Evolutionary conservation across 2,797 vertebrate genomes (phyloP).

Genomic region (Brotula barbata): DNA sequence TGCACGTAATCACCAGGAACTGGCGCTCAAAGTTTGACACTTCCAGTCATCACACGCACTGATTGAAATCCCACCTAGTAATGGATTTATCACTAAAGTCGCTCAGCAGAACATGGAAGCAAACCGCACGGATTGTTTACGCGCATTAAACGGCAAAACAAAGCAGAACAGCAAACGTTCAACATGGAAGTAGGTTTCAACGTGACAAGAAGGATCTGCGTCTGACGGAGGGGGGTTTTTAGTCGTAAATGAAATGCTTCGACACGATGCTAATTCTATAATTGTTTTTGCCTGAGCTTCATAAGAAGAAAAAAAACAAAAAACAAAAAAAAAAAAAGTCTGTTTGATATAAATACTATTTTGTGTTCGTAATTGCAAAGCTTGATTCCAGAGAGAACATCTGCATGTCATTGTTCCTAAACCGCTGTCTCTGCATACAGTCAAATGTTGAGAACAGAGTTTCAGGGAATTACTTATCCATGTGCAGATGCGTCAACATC

Average conservation of each 20-base stretch:
- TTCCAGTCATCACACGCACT: slow-evolving; percentile 33
- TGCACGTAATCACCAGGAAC: slow-evolving; percentile 51
- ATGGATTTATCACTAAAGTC: slow-evolving; percentile 41
- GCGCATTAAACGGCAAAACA: neutral
- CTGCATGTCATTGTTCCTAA: slow-evolving; percentile 63
- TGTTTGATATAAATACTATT: slow-evolving; percentile 53
- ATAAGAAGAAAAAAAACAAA: too few relatives aligned
- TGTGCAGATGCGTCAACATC: slow-evolving; percentile 45
- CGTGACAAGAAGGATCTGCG: slow-evolving; percentile 11
- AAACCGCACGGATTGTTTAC: slow-evolving; percentile 1
- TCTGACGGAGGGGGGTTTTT: neutral
- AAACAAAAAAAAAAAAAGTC: slow-evolving; percentile 10
- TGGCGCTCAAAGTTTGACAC: slow-evolving; percentile 49
- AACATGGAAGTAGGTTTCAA: slow-evolving; percentile 5
- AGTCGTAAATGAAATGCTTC: slow-evolving; percentile 20
- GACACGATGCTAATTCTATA: slow-evolving; percentile 31
- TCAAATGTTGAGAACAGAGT: slow-evolving; percentile 53
- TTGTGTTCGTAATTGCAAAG: slow-evolving; percentile 47
- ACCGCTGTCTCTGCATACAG: slow-evolving; percentile 63
- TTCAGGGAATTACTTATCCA: slow-evolving; percentile 60
- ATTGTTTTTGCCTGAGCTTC: slow-evolving; percentile 45
- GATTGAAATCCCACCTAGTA: slow-evolving; percentile 47
- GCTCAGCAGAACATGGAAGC: slow-evolving; percentile 37
- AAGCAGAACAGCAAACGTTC: neutral
- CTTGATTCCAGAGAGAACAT: slow-evolving; percentile 50